phyloP scores from a whole-genome alignment of 2,113 vertebrate genomes.

The Catharus fuscescens region DNA sequence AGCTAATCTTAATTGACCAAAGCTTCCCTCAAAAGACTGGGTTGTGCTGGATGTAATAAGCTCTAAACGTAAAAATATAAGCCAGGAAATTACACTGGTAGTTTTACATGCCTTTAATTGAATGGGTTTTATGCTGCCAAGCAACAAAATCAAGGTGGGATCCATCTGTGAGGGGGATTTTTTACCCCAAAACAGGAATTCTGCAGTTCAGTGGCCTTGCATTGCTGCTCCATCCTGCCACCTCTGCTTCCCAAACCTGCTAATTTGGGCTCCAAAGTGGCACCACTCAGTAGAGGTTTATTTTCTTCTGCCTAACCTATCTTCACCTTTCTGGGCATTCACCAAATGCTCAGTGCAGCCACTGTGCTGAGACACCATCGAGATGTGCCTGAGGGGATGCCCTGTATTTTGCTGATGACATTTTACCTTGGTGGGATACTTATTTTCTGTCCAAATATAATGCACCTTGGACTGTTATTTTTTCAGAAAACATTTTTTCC shows the following conservation, averaged over 20 bases:
- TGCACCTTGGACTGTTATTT: fast-evolving
- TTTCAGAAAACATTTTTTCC: background rate
- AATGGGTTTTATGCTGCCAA: background rate
- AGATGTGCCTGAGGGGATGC: background rate
- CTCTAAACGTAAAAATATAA: background rate
- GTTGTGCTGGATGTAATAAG: background rate
- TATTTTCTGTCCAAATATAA: background rate
- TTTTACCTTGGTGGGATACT: background rate
- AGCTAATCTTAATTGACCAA: conserved; percentile 7
- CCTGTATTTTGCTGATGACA: background rate
- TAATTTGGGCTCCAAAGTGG: background rate
- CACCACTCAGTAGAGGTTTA: background rate
- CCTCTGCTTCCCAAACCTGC: background rate
- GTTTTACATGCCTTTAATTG: background rate
- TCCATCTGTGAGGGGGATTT: background rate
- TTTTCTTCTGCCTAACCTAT: background rate
- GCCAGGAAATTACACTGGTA: background rate
- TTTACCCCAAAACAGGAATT: background rate
- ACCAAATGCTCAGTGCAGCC: background rate
- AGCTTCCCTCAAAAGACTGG: background rate
- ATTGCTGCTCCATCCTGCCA: fast-evolving
- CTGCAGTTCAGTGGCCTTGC: background rate
- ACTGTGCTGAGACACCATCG: fast-evolving
- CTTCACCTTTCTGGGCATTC: background rate
- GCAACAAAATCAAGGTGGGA: background rate